Conservation (phyloP, 2,888 invertebrate species). For the Rosalia funebris region DNA sequence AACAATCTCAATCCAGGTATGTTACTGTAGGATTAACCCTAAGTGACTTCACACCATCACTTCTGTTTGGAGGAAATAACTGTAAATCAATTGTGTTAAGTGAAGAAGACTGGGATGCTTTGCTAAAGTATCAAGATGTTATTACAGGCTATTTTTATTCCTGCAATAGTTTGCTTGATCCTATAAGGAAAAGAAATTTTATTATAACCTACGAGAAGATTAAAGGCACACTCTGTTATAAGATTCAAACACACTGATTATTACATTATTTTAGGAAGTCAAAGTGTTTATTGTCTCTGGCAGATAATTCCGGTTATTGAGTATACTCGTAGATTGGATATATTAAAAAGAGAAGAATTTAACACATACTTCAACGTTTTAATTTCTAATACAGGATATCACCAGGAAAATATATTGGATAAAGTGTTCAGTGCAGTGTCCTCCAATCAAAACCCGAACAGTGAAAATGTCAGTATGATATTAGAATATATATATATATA, state of each 20-base stretch:
- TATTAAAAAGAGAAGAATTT: neutral
- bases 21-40: neutral
- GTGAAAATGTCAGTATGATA: constrained; percentile 3
- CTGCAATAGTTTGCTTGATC: neutral
- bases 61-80: constrained; percentile 3
- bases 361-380: neutral
- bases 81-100: constrained; percentile 6
- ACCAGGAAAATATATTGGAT: neutral
- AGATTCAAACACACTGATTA: neutral
- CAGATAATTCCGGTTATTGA: neutral
- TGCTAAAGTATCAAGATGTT: constrained; percentile 2
- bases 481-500: constrained; percentile 1
- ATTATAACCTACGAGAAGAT: neutral
- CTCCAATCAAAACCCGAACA: neutral
- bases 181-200: neutral
- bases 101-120: neutral
- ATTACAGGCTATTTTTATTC: neutral
- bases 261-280: neutral
- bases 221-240: neutral
- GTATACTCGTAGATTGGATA: neutral
- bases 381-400: neutral
- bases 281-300: neutral
- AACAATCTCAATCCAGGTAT: constrained; percentile 7
- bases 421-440: neutral
- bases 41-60: constrained; percentile 1